phyloP scores from a whole-genome alignment of 1,140 invertebrate species.

The Heliconius melpomene region DNA sequence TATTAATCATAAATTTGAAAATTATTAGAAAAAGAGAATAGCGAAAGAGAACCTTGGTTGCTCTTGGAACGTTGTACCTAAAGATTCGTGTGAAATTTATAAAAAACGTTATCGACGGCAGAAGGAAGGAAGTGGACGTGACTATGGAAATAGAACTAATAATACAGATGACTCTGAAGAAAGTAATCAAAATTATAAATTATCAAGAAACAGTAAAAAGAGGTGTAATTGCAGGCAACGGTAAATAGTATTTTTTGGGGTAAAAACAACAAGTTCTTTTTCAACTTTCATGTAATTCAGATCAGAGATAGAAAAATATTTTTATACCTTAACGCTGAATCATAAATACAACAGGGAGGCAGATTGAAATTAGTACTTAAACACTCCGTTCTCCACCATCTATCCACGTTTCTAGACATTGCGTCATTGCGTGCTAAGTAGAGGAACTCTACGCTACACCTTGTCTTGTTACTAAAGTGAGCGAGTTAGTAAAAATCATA shows the following conservation, averaged over 20 bases:
- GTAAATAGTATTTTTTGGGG: constrained; percentile 1
- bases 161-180: constrained; percentile 7
- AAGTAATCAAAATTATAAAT: background rate
- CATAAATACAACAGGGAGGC: too few relatives aligned
- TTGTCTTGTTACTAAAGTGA: too few relatives aligned
- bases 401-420: too few relatives aligned
- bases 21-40: constrained; percentile 2
- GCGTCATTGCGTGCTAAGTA: too few relatives aligned
- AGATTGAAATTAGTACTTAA: too few relatives aligned
- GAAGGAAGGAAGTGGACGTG: background rate
- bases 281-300: too few relatives aligned
- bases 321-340: too few relatives aligned
- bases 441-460: too few relatives aligned
- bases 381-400: too few relatives aligned
- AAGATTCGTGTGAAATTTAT: constrained; percentile 61
- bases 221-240: background rate
- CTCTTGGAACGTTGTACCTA: constrained; percentile 55
- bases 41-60: constrained; percentile 23
- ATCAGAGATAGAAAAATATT: too few relatives aligned
- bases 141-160: background rate
- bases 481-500: too few relatives aligned
- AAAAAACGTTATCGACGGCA: constrained; percentile 47
- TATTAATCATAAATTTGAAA: background rate
- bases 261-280: too few relatives aligned
- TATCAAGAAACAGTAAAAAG: background rate